Percentiles rank a stretch among this genome's conserved stretches.
Evolutionary conservation across 2,888 invertebrate species (phyloP).

Genomic region (Phyllotreta striolata): DNA sequence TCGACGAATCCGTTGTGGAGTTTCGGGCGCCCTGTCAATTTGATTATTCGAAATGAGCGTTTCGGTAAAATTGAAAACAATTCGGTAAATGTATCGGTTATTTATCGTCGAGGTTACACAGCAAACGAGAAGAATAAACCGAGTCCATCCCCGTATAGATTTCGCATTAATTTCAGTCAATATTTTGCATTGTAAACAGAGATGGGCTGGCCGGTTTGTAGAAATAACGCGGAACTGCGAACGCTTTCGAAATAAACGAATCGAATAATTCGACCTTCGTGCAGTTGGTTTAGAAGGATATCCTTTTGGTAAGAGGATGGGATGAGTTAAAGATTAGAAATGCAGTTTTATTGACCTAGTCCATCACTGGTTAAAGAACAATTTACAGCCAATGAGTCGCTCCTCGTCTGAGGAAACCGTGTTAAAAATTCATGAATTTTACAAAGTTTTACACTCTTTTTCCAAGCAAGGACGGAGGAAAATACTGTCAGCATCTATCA

Average conservation of each 20-base stretch:
- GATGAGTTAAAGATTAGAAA: no score
- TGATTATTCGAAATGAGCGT: conserved; percentile 18
- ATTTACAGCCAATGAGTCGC: conserved; percentile 27
- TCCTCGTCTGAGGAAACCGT: conserved; percentile 24
- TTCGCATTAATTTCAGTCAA: conserved; percentile 25
- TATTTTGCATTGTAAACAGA: conserved; percentile 15
- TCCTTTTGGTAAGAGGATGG: no score
- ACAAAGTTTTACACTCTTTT: conserved; percentile 31
- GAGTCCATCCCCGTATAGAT: conserved; percentile 24
- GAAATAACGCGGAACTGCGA: background rate
- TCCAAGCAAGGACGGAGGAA: conserved; percentile 27
- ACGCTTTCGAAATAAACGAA: background rate
- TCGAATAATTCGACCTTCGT: no score
- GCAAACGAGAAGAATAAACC: conserved; percentile 22
- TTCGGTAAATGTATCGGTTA: conserved; percentile 24
- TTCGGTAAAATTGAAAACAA: conserved; percentile 25
- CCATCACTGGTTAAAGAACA: conserved; percentile 21
- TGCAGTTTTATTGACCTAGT: background rate
- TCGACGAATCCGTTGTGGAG: background rate
- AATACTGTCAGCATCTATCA: conserved; percentile 35
- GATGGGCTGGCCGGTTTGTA: background rate
- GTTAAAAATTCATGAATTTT: conserved; percentile 35
- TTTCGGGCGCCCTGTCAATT: conserved; percentile 8
- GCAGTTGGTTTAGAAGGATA: no score
- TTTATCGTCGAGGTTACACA: conserved; percentile 25